Base-by-base conservation (phyloP, 2,113 vertebrate species). In the Pelmatolapia mariae region DNA sequence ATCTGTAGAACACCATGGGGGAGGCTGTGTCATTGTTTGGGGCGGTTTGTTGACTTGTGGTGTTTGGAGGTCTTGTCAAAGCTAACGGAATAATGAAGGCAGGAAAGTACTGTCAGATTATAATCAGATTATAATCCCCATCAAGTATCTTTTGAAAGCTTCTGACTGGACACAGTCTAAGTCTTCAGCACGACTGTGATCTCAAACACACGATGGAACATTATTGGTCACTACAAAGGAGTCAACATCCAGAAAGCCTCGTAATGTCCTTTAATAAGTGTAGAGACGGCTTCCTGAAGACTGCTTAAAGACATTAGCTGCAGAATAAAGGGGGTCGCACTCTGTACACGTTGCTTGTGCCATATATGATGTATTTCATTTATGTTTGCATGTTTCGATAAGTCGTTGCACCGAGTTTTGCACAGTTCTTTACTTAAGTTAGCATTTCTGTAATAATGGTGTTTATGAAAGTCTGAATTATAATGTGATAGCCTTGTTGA, bases 1-100 rank as follows among this genome's bases (percentile, higher is more conserved):
- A 66, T 1, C 4, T 66, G 18, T 0, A 5, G 1, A 1, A 2
- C 31, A 1, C 0, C 0, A 18, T 5, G 18, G 31, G 16, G 31
- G 29, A 33, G 61, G 61, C 61, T n/a, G 31, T n/a, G 31, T 0
- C 61, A 36, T n/a, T 12, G 57, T 19, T 61, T 61, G 31, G 31
- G 31, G 31, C 6, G 2, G 16, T 63, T 19, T 63, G 59, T 63
- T 1, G 0, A 4, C 31, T 63, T 36, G 31, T 63, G 29, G 59
- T 11, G 59, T 66, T 66, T 1, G 61, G 53, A 2, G 1, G 10
- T 3, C 22, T 56, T 13, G 53, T 56, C 11, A 56, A 13, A 56
- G 11, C 6, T 56, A 24, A 56, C 6, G 4, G 53, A 54, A 54
- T 12, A 24, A 54, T 54, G 53, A 56, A 56, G 10, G 53, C 53